Base-by-base conservation (phyloP, 2,888 invertebrate genomes). In the Pristionchus entomophagus region DNA sequence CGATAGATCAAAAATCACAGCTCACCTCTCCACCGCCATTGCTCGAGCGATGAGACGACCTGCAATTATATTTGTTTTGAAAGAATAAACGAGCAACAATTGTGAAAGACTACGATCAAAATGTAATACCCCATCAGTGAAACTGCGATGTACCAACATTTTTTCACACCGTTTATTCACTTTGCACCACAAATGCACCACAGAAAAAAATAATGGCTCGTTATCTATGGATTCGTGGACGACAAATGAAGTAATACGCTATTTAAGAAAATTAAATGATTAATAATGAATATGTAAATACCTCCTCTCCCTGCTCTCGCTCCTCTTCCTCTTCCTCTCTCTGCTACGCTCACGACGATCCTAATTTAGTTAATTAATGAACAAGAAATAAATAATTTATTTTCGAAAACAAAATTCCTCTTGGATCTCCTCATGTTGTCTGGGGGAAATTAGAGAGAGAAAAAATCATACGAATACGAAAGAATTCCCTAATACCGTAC, bases 301-400 rank as follows among this genome's bases (percentile, higher is more conserved):
- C 80, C 80, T 80, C 19, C 80, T 80, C 80, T 80, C 80, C 32
- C 80, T 51, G 80, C 80, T 80, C 80, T 49, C 53, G 51, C 80
- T 73, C 82, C 82, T 38, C 41, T 51, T 82, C 41, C 83, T 26
- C 65, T 65, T 84, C 19, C 82, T 26, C 59, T 82, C 82, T 5
- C 65, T 26, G 22, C 65, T 65, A 3, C 65, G 65, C 65, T 84
- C 65, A 22, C 59, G 56, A 26, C 82, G 82, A 41, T 82, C 82
- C 82, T 82, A 59, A 0, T 10, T 56, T n/a, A n/a, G n/a, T n/a
- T n/a, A n/a, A n/a, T n/a, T n/a, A n/a, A n/a, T n/a, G n/a, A 45
- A 14, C 45, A 6, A 45, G 45, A 6, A 45, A 14, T 45, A 10
- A 45, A 14, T 14, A 45, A 45, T n/a, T n/a, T n/a, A n/a, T n/a